Percentiles rank a stretch among this genome's conserved stretches.
Conservation (phyloP, 2,113 vertebrate species). For the Hippocampus guttulatus region DNA sequence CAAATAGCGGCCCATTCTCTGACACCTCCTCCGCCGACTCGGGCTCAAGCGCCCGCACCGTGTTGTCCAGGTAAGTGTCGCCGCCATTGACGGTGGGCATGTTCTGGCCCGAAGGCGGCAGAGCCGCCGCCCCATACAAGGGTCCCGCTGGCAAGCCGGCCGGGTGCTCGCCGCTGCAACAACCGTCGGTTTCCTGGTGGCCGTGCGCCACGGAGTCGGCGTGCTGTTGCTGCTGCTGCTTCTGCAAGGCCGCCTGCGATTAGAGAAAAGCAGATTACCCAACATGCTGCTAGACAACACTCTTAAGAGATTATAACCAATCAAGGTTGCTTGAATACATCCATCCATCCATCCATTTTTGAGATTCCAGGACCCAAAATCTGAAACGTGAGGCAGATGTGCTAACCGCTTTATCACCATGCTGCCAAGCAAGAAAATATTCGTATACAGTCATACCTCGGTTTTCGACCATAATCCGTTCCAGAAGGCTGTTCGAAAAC, state of each 20-base stretch:
- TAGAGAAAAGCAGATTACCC: background rate
- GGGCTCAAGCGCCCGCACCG: slow-evolving; percentile 81
- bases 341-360: too few relatives aligned
- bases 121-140: slow-evolving; percentile 4
- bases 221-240: slow-evolving; percentile 78
- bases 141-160: slow-evolving; percentile 16
- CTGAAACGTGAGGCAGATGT: too few relatives aligned
- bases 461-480: too few relatives aligned
- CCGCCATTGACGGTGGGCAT: slow-evolving; percentile 83
- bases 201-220: slow-evolving; percentile 68
- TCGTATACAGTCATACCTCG: too few relatives aligned
- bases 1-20: slow-evolving; percentile 89
- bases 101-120: slow-evolving; percentile 71
- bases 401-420: too few relatives aligned
- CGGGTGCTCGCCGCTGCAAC: slow-evolving; percentile 52
- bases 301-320: too few relatives aligned
- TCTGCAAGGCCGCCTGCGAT: slow-evolving; percentile 87
- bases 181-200: slow-evolving; percentile 65
- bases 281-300: too few relatives aligned
- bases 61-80: slow-evolving; percentile 76
- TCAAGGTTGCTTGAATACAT: too few relatives aligned
- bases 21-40: slow-evolving; percentile 85
- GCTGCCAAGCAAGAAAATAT: too few relatives aligned
- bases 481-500: too few relatives aligned
- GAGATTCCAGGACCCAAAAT: too few relatives aligned